Evolutionary conservation across 2,797 vertebrate genomes (phyloP), one percentile per base, ranked within the genome.

Genomic region (Florisuga fusca): DNA sequence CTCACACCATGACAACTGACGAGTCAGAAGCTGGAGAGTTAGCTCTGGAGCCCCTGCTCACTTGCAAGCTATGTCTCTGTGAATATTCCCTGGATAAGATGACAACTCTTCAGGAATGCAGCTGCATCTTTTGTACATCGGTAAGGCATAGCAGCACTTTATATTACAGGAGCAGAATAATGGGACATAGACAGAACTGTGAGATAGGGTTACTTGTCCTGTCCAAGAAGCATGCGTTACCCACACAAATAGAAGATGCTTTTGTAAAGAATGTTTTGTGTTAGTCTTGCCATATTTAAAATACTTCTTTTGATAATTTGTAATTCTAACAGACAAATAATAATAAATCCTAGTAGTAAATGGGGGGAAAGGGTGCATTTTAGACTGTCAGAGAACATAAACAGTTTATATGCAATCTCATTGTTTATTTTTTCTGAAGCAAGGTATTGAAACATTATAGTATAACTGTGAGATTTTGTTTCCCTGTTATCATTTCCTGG

Each of bases 11-110:
- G 98, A 96, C 94, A 38, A 84, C 97, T 9, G 95, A 97, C 10
- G 68, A 96, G 34, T 90, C 97, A 15, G 71, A 91, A 26, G 85
- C 95, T 50, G 97, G 97, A 80, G 97, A 97, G 76, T 75, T 98
- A 87, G 88, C 97, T 31, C 90, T 96, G 45, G 97, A 97, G 31
- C 98, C 97, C 48, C 93, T 98, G 43, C 83, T 98, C 85, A 98
- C 98, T 69, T 99, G 99, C 98, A 99, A 99, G 96, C 98, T 99
- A 63, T 99, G 99, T 95, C 98, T 99, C 83, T 99, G 96, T 71
- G 98, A 99, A 95, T 98, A 98, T 93, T 97, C 98, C 34, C 63
- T 97, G 67, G 97, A 98, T 88, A 98, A 98, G 94, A 98, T 98
- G 96, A 98, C 97, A 79, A 97, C 96, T 23, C 98, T 99, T 95